Evolutionary conservation across 1,140 invertebrate genomes (phyloP), one percentile per base, ranked within the genome.

Genomic region (Goniozus legneri): DNA sequence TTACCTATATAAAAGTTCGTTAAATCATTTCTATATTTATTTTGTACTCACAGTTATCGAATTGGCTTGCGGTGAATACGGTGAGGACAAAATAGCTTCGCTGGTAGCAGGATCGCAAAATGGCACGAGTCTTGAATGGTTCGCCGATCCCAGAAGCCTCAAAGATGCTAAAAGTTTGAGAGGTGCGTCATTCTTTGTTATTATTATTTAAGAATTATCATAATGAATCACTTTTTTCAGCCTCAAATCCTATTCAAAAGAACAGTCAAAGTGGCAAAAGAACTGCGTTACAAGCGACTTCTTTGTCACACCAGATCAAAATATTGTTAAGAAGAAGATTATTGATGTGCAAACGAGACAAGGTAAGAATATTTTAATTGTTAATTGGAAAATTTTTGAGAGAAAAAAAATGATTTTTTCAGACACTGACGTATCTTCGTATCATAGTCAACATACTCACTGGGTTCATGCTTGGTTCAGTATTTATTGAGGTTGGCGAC

Each of bases 341-440:
- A 46, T 71, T 89, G 6, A 90, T 88, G 69, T 77, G 81, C 0
- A 85, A 84, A 73, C 75, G 88, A 55, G 87, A 90, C 65, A 71
- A 79, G 49, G 85, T 85, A 77, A 77, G 75, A 27, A 27, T 10
- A 27, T 10, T 10, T 10, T 27, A 4, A 6, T 6, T 27, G 10
- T 27, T 6, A 27, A 27, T 27, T 10, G 24, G 10, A 27, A 10
- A 27, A 27, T 4, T 4, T 6, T 6, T 27, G 10, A 27, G 10
- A 27, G 24, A 27, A 27, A 27, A 10, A 27, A 27, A 27, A 27
- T 27, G 24, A 27, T 27, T 14, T 43, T 68, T 81, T 22, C 77
- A 95, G 87, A 96, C 92, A 1, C 75, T 97, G 69, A 97, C 94
- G 0, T 86, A 95, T 62, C 78, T 97, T 34, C 79, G 95, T 32